Evolutionary conservation across 2,797 vertebrate species (phyloP).

Genomic region (Phoeniculus purpureus): DNA sequence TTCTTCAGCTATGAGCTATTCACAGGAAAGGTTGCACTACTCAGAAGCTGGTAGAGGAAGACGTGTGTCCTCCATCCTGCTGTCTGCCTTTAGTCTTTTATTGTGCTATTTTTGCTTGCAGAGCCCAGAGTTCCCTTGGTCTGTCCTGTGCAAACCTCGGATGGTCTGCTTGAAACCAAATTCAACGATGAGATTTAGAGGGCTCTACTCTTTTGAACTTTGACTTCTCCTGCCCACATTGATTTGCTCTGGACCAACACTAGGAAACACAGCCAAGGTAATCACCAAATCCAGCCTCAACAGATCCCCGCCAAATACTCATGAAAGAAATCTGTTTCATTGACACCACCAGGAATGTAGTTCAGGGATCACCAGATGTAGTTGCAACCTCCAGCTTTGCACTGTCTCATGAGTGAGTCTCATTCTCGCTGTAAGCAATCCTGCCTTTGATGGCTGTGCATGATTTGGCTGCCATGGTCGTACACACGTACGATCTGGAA

Average conservation of each 20-base stretch:
- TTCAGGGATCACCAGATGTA: background rate
- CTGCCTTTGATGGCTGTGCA: background rate
- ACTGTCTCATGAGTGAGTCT: background rate
- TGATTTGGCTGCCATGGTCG: background rate
- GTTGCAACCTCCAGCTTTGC: background rate
- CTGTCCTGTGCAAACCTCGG: background rate
- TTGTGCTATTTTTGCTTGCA: background rate
- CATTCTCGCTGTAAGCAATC: background rate
- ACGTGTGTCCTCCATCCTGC: background rate
- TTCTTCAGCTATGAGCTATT: background rate
- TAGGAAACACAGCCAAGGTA: background rate
- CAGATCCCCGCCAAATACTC: rapidly evolving
- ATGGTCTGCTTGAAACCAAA: background rate
- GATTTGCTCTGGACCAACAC: background rate
- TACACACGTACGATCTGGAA: background rate
- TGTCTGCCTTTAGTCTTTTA: conserved; percentile 15
- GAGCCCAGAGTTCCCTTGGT: background rate
- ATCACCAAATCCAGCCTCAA: background rate
- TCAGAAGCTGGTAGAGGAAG: background rate
- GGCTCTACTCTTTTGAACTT: background rate
- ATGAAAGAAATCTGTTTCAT: background rate
- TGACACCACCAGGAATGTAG: background rate
- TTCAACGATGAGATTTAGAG: background rate
- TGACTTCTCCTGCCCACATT: background rate
- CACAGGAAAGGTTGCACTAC: background rate